Evolutionary conservation across 1,140 invertebrate genomes (phyloP).

Genomic region (Drosophila willistoni): DNA sequence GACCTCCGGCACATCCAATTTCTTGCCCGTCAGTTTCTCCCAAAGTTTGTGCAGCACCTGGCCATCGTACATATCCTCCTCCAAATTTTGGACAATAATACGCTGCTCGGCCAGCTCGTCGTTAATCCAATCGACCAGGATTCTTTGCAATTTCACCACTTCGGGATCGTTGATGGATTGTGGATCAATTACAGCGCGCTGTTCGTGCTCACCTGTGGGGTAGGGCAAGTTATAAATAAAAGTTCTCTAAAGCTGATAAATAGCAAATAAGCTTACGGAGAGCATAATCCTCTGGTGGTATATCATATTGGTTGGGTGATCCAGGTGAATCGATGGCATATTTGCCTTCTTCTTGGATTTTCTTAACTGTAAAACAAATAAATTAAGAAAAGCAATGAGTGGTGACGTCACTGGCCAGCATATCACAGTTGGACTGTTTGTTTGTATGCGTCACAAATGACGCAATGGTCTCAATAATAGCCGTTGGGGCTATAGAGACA

Average conservation of each 20-base stretch:
- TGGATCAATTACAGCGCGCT: conserved; percentile 97
- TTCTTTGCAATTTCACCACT: conserved; percentile 92
- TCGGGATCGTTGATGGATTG: conserved; percentile 93
- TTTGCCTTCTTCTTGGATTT: conserved; percentile 97
- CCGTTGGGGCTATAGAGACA: conserved; percentile 33
- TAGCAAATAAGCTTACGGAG: conserved; percentile 86
- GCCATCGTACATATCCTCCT: conserved; percentile 99
- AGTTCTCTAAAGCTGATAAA: neutral
- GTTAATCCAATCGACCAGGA: conserved; percentile 99
- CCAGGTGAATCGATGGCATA: conserved; percentile 98
- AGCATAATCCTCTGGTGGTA: conserved; percentile 96
- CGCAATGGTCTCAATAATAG: conserved; percentile 67
- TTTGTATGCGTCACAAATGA: conserved; percentile 75
- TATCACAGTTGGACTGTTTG: conserved; percentile 42
- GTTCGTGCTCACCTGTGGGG: conserved; percentile 95
- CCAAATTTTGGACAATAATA: conserved; percentile 98
- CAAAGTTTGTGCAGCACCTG: conserved; percentile 97
- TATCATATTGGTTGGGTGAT: conserved; percentile 91
- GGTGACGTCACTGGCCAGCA: conserved; percentile 50
- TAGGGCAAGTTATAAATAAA: neutral
- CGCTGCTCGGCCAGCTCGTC: conserved; percentile 98
- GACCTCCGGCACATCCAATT: conserved; percentile 98
- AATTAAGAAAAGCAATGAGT: conserved; percentile 28
- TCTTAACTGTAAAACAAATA: conserved; percentile 88
- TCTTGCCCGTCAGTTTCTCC: conserved; percentile 94